Percentiles rank a stretch among this genome's conserved stretches.
Evolutionary conservation across 2,888 invertebrate species (phyloP).

Genomic region (Rhaphigaster nebulosa): DNA sequence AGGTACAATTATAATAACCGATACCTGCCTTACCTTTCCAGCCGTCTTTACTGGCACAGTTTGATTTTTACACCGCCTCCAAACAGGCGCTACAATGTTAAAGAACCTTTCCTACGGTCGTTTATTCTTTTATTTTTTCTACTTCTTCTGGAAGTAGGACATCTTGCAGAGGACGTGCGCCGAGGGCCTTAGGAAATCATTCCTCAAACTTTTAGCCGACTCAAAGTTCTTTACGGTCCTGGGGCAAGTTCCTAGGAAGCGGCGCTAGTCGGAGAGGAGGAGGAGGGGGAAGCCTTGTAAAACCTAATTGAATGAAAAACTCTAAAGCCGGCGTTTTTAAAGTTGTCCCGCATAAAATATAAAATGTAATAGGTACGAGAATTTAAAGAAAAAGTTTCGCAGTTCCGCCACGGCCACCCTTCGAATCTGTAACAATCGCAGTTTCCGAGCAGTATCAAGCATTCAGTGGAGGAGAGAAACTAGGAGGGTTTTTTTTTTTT

Average conservation of each 20-base stretch:
- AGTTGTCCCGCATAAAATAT: constrained; percentile 41
- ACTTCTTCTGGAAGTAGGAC: neutral
- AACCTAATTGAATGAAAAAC: constrained; percentile 45
- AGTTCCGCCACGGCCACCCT: neutral
- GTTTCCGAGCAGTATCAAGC: neutral
- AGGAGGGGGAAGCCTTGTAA: neutral
- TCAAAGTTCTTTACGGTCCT: constrained; percentile 21
- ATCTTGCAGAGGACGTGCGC: constrained; percentile 22
- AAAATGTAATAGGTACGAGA: constrained; percentile 38
- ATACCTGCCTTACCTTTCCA: neutral
- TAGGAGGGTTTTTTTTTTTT: neutral
- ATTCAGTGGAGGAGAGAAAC: neutral
- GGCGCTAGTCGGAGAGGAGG: neutral
- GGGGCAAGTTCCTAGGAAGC: neutral
- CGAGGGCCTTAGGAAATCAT: constrained; percentile 1
- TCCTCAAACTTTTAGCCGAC: constrained; percentile 46
- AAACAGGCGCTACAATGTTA: neutral
- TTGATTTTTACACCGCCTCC: neutral
- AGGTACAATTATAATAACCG: neutral
- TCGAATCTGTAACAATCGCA: constrained; percentile 32
- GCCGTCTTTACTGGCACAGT: neutral
- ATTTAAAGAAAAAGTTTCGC: constrained; percentile 25
- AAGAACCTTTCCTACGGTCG: neutral
- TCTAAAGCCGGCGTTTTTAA: constrained; percentile 41
- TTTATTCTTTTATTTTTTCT: constrained; percentile 8